Conservation (phyloP, 64 coral and sea anemone genomes). For the Acropora tenuis region DNA sequence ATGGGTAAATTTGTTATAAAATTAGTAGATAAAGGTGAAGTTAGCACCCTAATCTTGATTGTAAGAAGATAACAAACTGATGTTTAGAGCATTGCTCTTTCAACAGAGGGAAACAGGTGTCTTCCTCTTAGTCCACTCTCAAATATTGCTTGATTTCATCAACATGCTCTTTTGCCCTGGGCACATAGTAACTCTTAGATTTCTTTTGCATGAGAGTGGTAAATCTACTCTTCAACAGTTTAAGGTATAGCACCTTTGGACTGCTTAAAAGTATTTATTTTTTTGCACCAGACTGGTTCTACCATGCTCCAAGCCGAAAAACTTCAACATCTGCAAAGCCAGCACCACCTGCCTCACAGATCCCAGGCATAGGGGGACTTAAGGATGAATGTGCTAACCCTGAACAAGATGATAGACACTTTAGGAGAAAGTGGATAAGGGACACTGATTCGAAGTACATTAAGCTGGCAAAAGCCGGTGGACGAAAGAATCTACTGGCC, state of each 20-base stretch:
- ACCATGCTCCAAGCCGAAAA: conserved; percentile 76
- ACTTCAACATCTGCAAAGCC: neutral
- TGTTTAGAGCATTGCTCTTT: neutral
- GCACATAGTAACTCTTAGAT: no score
- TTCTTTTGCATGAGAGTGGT: no score
- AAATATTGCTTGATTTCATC: no score
- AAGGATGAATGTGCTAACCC: conserved; percentile 52
- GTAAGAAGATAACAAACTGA: no score
- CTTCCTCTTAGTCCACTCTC: no score
- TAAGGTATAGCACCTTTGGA: no score
- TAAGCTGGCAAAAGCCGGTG: conserved; percentile 89
- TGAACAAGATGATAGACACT: conserved; percentile 81
- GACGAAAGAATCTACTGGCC: conserved; percentile 72
- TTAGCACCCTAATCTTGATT: no score
- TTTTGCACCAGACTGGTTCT: conserved; percentile 86
- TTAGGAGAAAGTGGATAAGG: conserved; percentile 94
- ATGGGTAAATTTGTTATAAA: no score
- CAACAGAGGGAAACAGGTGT: no score
- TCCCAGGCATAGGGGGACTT: conserved; percentile 83
- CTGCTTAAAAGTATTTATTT: neutral
- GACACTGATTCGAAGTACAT: conserved; percentile 99
- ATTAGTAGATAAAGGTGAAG: no score
- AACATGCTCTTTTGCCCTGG: no score
- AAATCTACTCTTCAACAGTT: no score
- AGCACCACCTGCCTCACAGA: conserved; percentile 85